Conservation (phyloP, 2,888 invertebrate genomes). For the Sisyra nigra region DNA sequence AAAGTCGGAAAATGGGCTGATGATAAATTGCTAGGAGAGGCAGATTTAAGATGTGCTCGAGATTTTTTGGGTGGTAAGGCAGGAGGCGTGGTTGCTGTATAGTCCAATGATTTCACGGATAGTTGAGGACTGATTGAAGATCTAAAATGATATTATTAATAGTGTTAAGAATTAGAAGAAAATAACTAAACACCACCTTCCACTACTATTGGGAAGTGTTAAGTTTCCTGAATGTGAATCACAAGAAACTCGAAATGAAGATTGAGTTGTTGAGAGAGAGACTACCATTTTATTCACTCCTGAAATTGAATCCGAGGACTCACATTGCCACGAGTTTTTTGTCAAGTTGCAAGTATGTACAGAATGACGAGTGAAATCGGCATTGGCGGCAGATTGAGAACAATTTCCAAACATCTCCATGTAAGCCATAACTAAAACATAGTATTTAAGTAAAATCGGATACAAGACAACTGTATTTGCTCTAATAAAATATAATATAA, state of each 20-base stretch:
- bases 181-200: neutral
- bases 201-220: too few relatives aligned
- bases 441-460: neutral
- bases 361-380: slow-evolving; percentile 74
- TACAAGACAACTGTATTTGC: neutral
- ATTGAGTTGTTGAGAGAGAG: slow-evolving; percentile 34
- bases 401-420: slow-evolving; percentile 92
- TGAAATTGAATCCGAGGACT: too few relatives aligned
- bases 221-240: neutral
- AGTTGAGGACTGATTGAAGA: slow-evolving; percentile 17
- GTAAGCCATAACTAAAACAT: slow-evolving; percentile 73
- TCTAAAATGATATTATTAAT: neutral
- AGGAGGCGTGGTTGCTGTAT: slow-evolving; percentile 30
- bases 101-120: slow-evolving; percentile 23
- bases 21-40: slow-evolving; percentile 21
- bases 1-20: too few relatives aligned
- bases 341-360: slow-evolving; percentile 58
- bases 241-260: slow-evolving; percentile 30
- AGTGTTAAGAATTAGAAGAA: neutral
- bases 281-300: neutral
- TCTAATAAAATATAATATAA: too few relatives aligned
- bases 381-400: slow-evolving; percentile 57
- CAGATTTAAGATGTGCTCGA: slow-evolving; percentile 31
- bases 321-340: slow-evolving; percentile 19
- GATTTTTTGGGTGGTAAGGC: slow-evolving; percentile 43